Base-by-base conservation (phyloP, 2,113 vertebrate species). In the Halichoeres trimaculatus region DNA sequence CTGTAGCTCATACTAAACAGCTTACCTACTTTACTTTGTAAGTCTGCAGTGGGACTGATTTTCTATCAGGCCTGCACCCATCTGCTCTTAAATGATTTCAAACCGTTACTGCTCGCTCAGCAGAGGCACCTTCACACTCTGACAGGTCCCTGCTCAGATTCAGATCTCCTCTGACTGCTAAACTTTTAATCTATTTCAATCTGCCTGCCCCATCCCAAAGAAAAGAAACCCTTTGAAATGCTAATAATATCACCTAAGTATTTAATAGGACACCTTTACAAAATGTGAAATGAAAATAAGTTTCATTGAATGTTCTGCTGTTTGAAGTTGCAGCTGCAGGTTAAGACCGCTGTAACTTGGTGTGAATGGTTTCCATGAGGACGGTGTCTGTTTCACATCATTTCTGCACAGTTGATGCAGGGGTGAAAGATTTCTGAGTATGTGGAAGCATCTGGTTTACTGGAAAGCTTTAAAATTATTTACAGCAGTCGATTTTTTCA, bases 131-230 rank as follows among this genome's bases (percentile, higher is more conserved):
- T 26, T 68, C 48, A 10, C 22, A 40, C 34, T 22, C 50, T 40
- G 50, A 45, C 43, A 45, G 17, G 43, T 45, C 43, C 6, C 43
- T 45, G 43, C 17, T 45, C 14, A 16, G 43, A 45, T 17, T 19
- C 43, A 45, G 43, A 63, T 52, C 51, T 34, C 56, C 45, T 14
- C 22, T 1, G 1, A 30, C 35, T 55, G 34, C 30, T 50, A 40
- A 26, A 36, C 35, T 14, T 45, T 69, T 64, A 23, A 58, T 52
- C 45, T 40, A 38, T 22, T 57, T 20, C 52, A 75, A 70, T 65
- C 54, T 59, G 38, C 70, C 54, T 0, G 3, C 40, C 47, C 19
- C 23, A 24, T 70, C 30, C 23, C 12, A 57, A 30, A 59, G 65
- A 51, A 68, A 61, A 64, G 14, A 23, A 40, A 56, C 17, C 23